Evolutionary conservation across 2,113 vertebrate genomes (phyloP).

Genomic region (Vireo altiloquus): DNA sequence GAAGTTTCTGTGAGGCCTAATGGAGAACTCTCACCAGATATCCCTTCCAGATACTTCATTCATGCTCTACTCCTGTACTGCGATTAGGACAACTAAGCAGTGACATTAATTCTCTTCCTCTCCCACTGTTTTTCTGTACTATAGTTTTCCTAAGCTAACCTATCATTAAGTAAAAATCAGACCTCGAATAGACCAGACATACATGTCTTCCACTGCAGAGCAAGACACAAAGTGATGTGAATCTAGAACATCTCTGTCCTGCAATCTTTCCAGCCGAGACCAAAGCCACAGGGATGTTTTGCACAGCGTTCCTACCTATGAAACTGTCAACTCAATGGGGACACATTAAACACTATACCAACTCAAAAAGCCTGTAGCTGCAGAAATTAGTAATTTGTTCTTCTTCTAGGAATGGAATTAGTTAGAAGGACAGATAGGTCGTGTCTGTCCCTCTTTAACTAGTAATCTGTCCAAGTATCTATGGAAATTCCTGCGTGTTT

Average conservation of each 20-base stretch:
- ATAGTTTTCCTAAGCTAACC: background rate
- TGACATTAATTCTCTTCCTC: background rate
- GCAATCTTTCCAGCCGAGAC: background rate
- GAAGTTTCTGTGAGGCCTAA: background rate
- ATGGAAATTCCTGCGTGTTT: background rate
- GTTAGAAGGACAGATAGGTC: background rate
- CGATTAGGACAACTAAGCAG: background rate
- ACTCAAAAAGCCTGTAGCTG: background rate
- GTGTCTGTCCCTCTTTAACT: background rate
- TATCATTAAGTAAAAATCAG: background rate
- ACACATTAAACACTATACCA: background rate
- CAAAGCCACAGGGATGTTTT: background rate
- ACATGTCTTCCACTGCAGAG: background rate
- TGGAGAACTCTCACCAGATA: background rate
- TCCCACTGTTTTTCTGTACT: background rate
- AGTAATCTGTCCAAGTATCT: background rate
- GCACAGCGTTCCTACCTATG: background rate
- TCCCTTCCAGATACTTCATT: background rate
- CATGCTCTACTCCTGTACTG: background rate
- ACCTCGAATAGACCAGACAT: background rate
- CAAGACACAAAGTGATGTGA: background rate
- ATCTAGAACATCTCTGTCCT: rapidly evolving
- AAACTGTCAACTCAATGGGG: background rate
- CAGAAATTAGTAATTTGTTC: background rate
- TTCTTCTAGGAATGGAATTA: background rate